Conservation (phyloP, 2,113 vertebrate species). For the Gopherus evgoodei region DNA sequence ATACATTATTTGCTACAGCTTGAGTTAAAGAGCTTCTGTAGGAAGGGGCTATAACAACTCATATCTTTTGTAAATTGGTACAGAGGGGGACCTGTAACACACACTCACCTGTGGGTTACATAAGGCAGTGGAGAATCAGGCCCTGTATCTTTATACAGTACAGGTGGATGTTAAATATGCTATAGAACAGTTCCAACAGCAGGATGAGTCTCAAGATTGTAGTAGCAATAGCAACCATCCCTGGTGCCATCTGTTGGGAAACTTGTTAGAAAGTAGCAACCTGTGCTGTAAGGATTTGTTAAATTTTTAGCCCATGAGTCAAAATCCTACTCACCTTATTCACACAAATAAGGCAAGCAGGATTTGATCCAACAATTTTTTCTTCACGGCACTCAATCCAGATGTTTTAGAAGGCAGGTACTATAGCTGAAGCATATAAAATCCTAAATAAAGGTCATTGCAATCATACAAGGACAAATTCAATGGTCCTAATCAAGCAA, state of each 20-base stretch:
- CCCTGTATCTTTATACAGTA: neutral
- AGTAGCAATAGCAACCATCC: conserved; percentile 4
- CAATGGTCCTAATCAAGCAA: neutral
- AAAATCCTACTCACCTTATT: neutral
- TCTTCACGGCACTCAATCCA: neutral
- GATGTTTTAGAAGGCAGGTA: neutral
- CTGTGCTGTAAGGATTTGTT: conserved; percentile 25
- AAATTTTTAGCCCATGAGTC: neutral
- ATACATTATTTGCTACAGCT: neutral
- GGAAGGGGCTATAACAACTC: neutral
- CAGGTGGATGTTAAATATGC: neutral
- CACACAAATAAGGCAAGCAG: neutral
- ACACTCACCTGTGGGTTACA: neutral
- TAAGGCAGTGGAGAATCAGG: neutral
- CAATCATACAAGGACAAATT: neutral
- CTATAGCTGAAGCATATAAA: neutral
- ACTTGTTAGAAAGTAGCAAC: neutral
- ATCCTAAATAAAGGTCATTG: neutral
- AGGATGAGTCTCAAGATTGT: neutral
- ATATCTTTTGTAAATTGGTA: neutral
- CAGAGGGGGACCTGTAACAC: neutral
- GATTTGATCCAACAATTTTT: neutral
- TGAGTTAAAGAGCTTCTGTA: neutral
- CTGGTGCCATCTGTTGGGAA: conserved; percentile 28
- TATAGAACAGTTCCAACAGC: neutral